Conservation (phyloP, 2,888 invertebrate species). For the Troides helena region DNA sequence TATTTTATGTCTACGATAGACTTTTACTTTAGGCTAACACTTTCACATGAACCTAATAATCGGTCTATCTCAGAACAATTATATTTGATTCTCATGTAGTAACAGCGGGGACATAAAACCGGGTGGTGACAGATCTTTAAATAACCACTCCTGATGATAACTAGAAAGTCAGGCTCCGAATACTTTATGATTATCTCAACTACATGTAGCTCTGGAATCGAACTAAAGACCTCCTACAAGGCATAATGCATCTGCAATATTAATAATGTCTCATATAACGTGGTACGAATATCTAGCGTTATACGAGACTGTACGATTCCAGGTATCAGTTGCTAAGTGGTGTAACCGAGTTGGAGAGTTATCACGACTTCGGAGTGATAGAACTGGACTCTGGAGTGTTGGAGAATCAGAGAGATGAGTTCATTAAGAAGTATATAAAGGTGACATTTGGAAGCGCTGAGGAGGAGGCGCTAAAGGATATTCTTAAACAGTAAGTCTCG, state of each 20-base stretch:
- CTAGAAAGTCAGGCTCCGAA: too few species aligned
- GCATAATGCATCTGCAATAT: too few species aligned
- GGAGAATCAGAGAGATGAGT: conserved; percentile 87
- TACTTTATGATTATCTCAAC: too few species aligned
- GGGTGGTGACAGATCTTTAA: too few species aligned
- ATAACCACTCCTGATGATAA: too few species aligned
- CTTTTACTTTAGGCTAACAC: too few species aligned
- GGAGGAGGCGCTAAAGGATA: conserved; percentile 82
- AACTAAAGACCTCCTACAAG: neutral
- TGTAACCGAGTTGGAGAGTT: conserved; percentile 90
- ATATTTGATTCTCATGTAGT: too few species aligned
- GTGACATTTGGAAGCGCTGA: conserved; percentile 89
- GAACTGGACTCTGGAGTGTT: conserved; percentile 86
- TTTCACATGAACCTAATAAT: too few species aligned
- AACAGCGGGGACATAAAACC: too few species aligned
- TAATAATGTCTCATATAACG: neutral
- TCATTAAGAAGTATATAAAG: conserved; percentile 88
- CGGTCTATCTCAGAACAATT: too few species aligned
- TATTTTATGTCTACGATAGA: too few species aligned
- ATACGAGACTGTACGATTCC: conserved; percentile 30
- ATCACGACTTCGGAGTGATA: conserved; percentile 86
- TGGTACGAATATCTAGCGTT: too few species aligned
- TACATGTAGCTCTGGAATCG: neutral
- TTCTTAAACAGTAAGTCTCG: conserved; percentile 80
- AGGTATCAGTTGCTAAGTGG: conserved; percentile 94